Conservation (phyloP, 2,113 vertebrate genomes). For the Trichomycterus rosablanca region DNA sequence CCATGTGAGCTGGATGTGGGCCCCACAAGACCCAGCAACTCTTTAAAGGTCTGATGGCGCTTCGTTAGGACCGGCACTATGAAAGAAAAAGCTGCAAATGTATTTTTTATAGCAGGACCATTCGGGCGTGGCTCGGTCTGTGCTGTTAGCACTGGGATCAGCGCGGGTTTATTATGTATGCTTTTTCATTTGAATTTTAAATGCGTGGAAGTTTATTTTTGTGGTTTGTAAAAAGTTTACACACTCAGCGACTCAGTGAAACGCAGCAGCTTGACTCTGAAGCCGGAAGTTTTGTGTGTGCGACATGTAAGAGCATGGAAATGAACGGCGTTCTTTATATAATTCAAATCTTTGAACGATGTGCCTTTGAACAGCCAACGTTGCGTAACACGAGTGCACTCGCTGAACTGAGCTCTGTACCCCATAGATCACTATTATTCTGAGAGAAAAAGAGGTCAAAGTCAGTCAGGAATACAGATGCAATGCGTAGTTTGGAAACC, state of each 20-base stretch:
- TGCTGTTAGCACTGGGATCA: slow-evolving; percentile 11
- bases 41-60: slow-evolving; percentile 26
- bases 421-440: neutral
- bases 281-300: neutral
- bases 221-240: neutral
- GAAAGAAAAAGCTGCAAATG: slow-evolving; percentile 31
- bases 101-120: slow-evolving; percentile 35
- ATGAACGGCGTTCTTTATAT: slow-evolving; percentile 2
- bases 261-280: neutral
- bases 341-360: neutral
- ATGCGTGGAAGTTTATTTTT: neutral
- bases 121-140: slow-evolving; percentile 8
- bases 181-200: slow-evolving; percentile 20
- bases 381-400: neutral
- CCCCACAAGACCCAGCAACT: slow-evolving; percentile 11
- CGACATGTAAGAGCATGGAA: slow-evolving; percentile 2
- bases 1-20: neutral
- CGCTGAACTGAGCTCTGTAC: neutral
- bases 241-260: neutral
- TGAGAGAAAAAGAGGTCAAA: neutral
- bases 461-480: no score
- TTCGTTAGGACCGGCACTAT: slow-evolving; percentile 31
- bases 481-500: no score
- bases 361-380: neutral
- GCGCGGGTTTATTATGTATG: slow-evolving; percentile 15